Conservation (phyloP, 2,888 invertebrate species). For the Ophion obscuratus region DNA sequence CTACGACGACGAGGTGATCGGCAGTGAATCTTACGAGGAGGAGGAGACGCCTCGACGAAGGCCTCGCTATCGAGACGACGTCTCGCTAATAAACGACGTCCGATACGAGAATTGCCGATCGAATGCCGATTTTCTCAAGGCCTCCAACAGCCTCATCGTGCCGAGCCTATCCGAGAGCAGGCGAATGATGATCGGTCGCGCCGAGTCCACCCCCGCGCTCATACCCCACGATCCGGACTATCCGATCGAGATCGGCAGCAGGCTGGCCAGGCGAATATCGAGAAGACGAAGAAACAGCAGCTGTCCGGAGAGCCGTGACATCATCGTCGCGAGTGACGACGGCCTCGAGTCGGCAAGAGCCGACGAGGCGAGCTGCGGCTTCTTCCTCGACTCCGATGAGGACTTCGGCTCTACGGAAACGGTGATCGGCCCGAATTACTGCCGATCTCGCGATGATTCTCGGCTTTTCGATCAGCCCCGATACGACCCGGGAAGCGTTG, state of each 20-base stretch:
- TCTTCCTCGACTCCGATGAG: constrained; percentile 78
- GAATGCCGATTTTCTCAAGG: constrained; percentile 65
- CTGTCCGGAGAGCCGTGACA: constrained; percentile 76
- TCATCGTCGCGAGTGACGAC: constrained; percentile 38
- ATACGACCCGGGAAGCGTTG: constrained; percentile 12
- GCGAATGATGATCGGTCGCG: constrained; percentile 75
- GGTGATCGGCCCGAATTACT: constrained; percentile 76
- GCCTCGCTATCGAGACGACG: constrained; percentile 28
- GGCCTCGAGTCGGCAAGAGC: neutral
- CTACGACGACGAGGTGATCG: constrained; percentile 39
- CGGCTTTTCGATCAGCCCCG: constrained; percentile 34
- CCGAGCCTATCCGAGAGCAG: constrained; percentile 73
- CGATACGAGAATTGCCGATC: constrained; percentile 32
- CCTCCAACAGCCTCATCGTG: constrained; percentile 66
- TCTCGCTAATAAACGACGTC: neutral
- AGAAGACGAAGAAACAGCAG: constrained; percentile 79
- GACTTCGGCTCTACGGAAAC: constrained; percentile 82
- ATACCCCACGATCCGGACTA: constrained; percentile 76
- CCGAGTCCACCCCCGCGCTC: constrained; percentile 80
- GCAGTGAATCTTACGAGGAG: constrained; percentile 40
- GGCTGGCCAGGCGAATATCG: constrained; percentile 68
- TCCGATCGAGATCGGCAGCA: constrained; percentile 65
- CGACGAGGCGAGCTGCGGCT: constrained; percentile 53
- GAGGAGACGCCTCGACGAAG: constrained; percentile 53
- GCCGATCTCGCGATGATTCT: constrained; percentile 51